Conservation (phyloP, 2,888 invertebrate genomes). For the Dasypogon diadema region DNA sequence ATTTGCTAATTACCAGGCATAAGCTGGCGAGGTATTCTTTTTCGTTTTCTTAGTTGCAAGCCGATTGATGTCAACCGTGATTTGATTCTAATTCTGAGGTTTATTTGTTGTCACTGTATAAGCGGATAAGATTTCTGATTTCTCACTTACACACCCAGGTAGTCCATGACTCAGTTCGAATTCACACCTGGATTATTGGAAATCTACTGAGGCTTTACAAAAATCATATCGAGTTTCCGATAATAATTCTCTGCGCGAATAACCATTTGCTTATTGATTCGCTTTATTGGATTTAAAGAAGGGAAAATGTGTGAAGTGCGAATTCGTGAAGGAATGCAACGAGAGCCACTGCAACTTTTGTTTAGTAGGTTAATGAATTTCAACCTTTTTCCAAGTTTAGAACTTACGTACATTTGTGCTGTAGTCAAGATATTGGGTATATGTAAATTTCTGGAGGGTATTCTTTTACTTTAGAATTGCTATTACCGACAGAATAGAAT, state of each 20-base stretch:
- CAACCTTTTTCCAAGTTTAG: too few relatives aligned
- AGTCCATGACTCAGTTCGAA: constrained; percentile 37
- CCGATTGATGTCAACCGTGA: constrained; percentile 29
- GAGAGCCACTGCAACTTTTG: too few relatives aligned
- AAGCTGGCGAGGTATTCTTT: neutral
- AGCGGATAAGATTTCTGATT: constrained; percentile 19
- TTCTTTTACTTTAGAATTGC: too few relatives aligned
- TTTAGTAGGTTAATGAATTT: too few relatives aligned
- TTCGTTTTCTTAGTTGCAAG: neutral
- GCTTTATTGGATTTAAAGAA: constrained; percentile 19
- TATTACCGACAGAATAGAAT: too few relatives aligned
- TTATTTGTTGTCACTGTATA: constrained; percentile 30
- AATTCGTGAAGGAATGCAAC: too few relatives aligned
- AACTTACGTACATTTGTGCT: too few relatives aligned
- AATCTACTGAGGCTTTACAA: constrained; percentile 24
- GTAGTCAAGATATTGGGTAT: too few relatives aligned
- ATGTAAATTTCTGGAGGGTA: too few relatives aligned
- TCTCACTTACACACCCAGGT: neutral
- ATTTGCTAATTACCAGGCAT: neutral
- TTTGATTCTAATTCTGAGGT: constrained; percentile 21
- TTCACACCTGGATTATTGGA: constrained; percentile 28
- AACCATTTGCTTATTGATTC: constrained; percentile 25
- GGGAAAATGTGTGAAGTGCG: neutral
- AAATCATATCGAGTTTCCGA: constrained; percentile 28
- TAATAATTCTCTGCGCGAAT: neutral